Conservation (phyloP, 2,888 invertebrate genomes). For the Mimas tiliae region DNA sequence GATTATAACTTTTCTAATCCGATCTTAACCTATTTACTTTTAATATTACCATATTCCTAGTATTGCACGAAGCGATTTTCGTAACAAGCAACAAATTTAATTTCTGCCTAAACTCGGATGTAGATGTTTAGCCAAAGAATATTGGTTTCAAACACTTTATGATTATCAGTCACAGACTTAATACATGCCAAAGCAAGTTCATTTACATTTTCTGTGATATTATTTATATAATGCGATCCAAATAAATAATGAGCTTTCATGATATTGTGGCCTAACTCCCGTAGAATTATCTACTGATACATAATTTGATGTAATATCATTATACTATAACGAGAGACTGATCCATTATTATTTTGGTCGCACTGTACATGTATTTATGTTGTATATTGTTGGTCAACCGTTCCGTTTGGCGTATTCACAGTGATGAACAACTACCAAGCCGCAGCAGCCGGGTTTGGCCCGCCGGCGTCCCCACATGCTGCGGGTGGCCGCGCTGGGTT, state of each 20-base stretch:
- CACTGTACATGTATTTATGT: background rate
- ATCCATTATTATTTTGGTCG: background rate
- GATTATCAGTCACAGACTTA: background rate
- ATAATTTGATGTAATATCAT: background rate
- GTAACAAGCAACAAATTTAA: background rate
- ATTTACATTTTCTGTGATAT: background rate
- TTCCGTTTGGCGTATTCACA: constrained; percentile 73
- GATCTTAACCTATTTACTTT: constrained; percentile 30
- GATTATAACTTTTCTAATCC: constrained; percentile 19
- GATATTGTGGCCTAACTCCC: background rate
- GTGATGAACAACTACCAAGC: constrained; percentile 99
- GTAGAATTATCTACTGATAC: background rate
- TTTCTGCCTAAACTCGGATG: background rate
- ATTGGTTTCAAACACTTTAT: constrained; percentile 4
- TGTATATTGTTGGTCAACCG: constrained; percentile 25
- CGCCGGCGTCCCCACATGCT: constrained; percentile 92
- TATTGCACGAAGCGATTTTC: background rate
- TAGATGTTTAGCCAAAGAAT: background rate
- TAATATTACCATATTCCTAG: constrained; percentile 1
- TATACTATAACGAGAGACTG: background rate
- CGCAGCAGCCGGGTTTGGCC: constrained; percentile 91
- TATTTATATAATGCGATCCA: background rate
- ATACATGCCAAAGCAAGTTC: background rate
- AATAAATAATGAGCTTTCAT: background rate
- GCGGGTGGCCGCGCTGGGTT: constrained; percentile 91